phyloP scores from a whole-genome alignment of 2,888 invertebrate species.

The Morpho achilles region DNA sequence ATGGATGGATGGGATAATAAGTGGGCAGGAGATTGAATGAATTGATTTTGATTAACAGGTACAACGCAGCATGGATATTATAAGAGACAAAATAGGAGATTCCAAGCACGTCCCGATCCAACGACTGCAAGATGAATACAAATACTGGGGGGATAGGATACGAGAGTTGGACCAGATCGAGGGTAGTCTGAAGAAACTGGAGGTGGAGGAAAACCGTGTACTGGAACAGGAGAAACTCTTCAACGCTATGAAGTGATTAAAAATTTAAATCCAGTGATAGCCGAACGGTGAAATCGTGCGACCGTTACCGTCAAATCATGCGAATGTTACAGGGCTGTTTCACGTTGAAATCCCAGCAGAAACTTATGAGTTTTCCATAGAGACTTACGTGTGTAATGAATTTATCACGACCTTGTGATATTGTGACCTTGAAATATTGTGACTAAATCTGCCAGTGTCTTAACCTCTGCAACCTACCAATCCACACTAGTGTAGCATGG shows the following conservation, averaged over 20 bases:
- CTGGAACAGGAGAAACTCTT: constrained; percentile 35
- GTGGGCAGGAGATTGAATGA: no score
- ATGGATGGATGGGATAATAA: no score
- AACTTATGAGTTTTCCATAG: no score
- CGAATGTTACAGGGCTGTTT: not conserved
- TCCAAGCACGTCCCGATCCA: constrained; percentile 33
- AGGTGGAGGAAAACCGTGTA: constrained; percentile 35
- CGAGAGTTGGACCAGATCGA: constrained; percentile 43
- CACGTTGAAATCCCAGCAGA: no score
- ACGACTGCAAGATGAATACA: constrained; percentile 41
- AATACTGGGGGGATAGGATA: constrained; percentile 42
- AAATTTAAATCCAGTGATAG: not conserved
- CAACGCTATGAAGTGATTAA: constrained; percentile 33
- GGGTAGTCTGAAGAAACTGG: constrained; percentile 35
- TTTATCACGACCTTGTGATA: no score
- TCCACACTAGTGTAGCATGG: no score
- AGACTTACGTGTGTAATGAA: no score
- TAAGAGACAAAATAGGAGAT: constrained; percentile 42
- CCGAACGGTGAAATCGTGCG: not conserved
- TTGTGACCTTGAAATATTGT: no score
- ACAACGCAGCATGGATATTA: constrained; percentile 35
- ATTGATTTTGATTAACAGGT: constrained; percentile 29
- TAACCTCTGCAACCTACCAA: no score
- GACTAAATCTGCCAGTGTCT: no score
- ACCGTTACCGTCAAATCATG: not conserved